phyloP scores from a whole-genome alignment of 2,113 vertebrate genomes.

The Macroglossus sobrinus region DNA sequence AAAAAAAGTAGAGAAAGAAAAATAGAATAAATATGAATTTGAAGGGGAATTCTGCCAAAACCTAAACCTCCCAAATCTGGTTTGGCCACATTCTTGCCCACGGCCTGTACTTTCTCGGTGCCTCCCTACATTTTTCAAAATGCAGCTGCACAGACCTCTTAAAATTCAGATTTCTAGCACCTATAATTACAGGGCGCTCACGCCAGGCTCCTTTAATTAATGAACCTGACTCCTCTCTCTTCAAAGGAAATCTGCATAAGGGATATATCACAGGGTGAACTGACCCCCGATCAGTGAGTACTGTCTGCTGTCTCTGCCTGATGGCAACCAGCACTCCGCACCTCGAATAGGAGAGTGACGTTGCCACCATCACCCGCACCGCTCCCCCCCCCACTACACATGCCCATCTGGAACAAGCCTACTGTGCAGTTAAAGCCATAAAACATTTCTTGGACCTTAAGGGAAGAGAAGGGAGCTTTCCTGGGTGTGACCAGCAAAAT shows the following conservation, averaged over 20 bases:
- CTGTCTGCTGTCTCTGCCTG: not conserved
- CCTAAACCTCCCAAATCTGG: slow-evolving; percentile 82
- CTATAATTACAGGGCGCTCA: slow-evolving; percentile 85
- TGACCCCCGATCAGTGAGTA: slow-evolving; percentile 50
- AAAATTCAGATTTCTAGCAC: slow-evolving; percentile 86
- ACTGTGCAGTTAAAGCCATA: not conserved
- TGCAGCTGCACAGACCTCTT: slow-evolving; percentile 83
- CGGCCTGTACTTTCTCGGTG: slow-evolving; percentile 80
- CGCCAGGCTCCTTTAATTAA: slow-evolving; percentile 88
- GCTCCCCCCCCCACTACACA: not conserved
- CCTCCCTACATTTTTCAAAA: slow-evolving; percentile 82
- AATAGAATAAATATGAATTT: slow-evolving; percentile 78
- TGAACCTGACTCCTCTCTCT: slow-evolving; percentile 83
- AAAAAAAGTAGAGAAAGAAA: slow-evolving; percentile 50
- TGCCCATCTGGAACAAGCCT: not conserved
- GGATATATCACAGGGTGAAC: slow-evolving; percentile 63
- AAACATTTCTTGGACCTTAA: slow-evolving; percentile 48
- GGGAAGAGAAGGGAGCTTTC: slow-evolving; percentile 31
- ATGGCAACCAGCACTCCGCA: slow-evolving; percentile 20
- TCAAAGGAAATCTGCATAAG: slow-evolving; percentile 81
- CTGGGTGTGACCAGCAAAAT: slow-evolving; percentile 45
- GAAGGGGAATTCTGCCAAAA: slow-evolving; percentile 82
- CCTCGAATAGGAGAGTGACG: not conserved
- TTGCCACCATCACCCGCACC: not conserved
- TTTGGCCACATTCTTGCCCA: slow-evolving; percentile 85